Percentiles rank a stretch among this genome's conserved stretches.
phyloP scores from a whole-genome alignment of 2,888 invertebrate species.

The Dione juno region DNA sequence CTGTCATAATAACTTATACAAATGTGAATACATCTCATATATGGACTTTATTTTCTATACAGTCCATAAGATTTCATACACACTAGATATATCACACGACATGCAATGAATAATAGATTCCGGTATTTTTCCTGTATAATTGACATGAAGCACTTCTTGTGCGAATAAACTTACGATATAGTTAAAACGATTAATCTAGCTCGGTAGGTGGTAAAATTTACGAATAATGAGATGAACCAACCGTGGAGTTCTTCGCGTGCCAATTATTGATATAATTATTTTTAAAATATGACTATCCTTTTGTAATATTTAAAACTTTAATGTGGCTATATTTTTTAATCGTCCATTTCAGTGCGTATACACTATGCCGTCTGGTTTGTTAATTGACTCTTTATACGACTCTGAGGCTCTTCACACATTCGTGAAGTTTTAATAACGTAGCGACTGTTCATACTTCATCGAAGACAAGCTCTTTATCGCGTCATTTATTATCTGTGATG shows the following conservation, averaged over 20 bases:
- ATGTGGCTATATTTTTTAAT: constrained; percentile 75
- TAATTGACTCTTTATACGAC: constrained; percentile 70
- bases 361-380: constrained; percentile 62
- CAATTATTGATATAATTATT: constrained; percentile 83
- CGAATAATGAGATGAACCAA: constrained; percentile 75
- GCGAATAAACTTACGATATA: constrained; percentile 78
- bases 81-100: constrained; percentile 36
- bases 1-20: constrained; percentile 26
- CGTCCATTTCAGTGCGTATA: constrained; percentile 63
- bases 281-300: constrained; percentile 78
- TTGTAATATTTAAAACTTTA: constrained; percentile 75
- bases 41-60: constrained; percentile 36
- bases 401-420: constrained; percentile 51
- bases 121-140: constrained; percentile 77
- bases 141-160: constrained; percentile 69
- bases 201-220: constrained; percentile 80
- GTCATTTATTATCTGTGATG: constrained; percentile 43
- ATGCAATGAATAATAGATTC: constrained; percentile 69
- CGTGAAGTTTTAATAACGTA: constrained; percentile 49
- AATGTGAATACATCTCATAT: constrained; percentile 8
- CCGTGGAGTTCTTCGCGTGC: constrained; percentile 71
- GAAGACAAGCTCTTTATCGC: constrained; percentile 33
- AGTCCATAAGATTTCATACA: constrained; percentile 28
- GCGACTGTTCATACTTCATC: constrained; percentile 28
- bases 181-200: constrained; percentile 81